Evolutionary conservation across 2,888 invertebrate genomes (phyloP), one percentile per base, ranked within the genome.

Genomic region (Hypercompe scribonia): DNA sequence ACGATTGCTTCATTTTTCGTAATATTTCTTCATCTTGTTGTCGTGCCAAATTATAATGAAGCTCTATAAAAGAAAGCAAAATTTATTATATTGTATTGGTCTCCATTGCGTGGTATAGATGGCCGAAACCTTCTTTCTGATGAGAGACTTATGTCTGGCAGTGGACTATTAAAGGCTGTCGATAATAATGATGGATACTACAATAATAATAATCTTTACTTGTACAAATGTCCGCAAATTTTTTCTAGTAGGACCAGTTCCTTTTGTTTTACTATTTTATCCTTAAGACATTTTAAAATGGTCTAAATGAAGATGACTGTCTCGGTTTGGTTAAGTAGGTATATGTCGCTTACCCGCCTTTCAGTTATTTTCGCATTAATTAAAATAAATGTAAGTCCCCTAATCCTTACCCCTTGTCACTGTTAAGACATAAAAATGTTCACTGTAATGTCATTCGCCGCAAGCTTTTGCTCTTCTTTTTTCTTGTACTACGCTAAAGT

Each of bases 1-100:
- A 96, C 0, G 95, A 95, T 15, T 83, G 76, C 80, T 95, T 96
- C 92, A 96, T 95, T 18, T 88, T 90, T 15, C 82, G 86, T 39
- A 92, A 77, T 0, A 86, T 86, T 13, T 89, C 89, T 75, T 92
- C 93, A 65, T 96, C 94, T 83, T 92, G 93, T 67, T 95, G 91
- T 36, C 90, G 89, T 0, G 93, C 93, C 66, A 95, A 83, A 65
- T 90, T 92, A 78, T 91, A 92, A 58, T 95, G 90, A 31, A 95
- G 84, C 84, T 95, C 95, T 95, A 89, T 75, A 15, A 79, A 81
- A 69, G 69, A 42, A 76, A 70, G 72, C 21, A 66, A 66, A 10
- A 46, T 33, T 66, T 46, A 31, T 31, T 31, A 31, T 7, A 61
- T 31, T 61, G 18, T 31, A 31, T 61, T 31, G 8, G 11, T 3